These are phyloP conservation scores for Synanthedon formicaeformis DNA, from an alignment of 2,888 invertebrate genomes.

Conservation along the genomic window DNA sequence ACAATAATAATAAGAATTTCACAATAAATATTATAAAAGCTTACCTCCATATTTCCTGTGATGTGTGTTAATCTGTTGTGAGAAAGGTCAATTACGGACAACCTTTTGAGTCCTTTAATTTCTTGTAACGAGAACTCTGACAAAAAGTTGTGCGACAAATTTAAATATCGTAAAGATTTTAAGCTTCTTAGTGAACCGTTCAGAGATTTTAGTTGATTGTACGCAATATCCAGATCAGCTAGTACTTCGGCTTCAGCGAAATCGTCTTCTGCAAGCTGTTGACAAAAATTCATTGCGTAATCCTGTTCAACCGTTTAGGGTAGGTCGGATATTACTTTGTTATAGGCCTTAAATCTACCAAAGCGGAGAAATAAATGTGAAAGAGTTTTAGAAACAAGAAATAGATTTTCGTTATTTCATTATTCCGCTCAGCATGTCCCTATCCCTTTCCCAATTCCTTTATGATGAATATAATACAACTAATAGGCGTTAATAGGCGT, in stretches of 20 bases:
- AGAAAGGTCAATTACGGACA: constrained; percentile 82
- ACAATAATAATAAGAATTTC: too few relatives aligned
- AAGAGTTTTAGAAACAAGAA: too few relatives aligned
- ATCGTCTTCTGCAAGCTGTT: constrained; percentile 79
- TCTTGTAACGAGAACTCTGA: constrained; percentile 85
- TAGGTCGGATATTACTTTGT: too few relatives aligned
- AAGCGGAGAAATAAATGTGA: too few relatives aligned
- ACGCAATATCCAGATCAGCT: constrained; percentile 78
- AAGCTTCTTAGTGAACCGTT: constrained; percentile 80
- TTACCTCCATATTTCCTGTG: constrained; percentile 74
- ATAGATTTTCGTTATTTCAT: too few relatives aligned
- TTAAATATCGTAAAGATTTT: constrained; percentile 75
- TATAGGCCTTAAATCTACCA: too few relatives aligned
- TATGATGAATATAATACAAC: too few relatives aligned
- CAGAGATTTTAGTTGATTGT: constrained; percentile 77
- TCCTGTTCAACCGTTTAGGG: too few relatives aligned
- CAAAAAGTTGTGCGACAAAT: constrained; percentile 81
- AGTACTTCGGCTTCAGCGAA: constrained; percentile 78
- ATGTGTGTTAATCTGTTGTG: constrained; percentile 78
- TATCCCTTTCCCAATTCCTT: too few relatives aligned
- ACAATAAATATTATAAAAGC: too few relatives aligned
- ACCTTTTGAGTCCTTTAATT: constrained; percentile 77
- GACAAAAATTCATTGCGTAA: constrained; percentile 3
- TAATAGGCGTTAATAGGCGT: too few relatives aligned
- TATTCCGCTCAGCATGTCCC: too few relatives aligned